Evolutionary conservation across 2,797 vertebrate genomes (phyloP).

Genomic region (Acanthopagrus latus): DNA sequence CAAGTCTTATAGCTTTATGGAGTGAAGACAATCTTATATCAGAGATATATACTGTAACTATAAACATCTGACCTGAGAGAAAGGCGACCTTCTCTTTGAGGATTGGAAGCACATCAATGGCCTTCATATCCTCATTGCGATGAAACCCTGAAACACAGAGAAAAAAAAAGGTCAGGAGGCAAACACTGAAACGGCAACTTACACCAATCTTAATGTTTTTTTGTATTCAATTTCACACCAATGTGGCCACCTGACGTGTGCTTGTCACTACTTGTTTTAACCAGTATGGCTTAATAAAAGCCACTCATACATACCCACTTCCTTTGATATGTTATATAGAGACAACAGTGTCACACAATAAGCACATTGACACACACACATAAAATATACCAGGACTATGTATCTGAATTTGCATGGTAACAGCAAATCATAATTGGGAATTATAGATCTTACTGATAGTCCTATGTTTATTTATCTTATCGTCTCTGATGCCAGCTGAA

Average conservation of each 20-base stretch:
- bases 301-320: not conserved
- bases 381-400: not conserved
- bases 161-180: slow-evolving; percentile 10
- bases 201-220: not conserved
- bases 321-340: not conserved
- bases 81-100: slow-evolving; percentile 99
- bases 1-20: not conserved
- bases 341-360: no score
- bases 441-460: not conserved
- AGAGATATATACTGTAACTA: not conserved
- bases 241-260: not conserved
- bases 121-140: slow-evolving; percentile 98
- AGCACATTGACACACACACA: not conserved
- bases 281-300: not conserved
- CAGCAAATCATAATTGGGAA: not conserved
- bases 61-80: slow-evolving; percentile 89
- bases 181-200: not conserved
- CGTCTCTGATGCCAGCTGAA: not conserved
- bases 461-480: not conserved
- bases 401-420: not conserved
- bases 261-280: not conserved
- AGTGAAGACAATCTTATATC: not conserved
- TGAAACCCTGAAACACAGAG: slow-evolving; percentile 91
- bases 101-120: slow-evolving; percentile 96
- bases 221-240: not conserved